A percentile compares a stretch with the other conserved stretches of the same genome.
phyloP scores from a whole-genome alignment of 30 jellyfish, hydroid and myxozoan species.

The Rhopilema esculentum region DNA sequence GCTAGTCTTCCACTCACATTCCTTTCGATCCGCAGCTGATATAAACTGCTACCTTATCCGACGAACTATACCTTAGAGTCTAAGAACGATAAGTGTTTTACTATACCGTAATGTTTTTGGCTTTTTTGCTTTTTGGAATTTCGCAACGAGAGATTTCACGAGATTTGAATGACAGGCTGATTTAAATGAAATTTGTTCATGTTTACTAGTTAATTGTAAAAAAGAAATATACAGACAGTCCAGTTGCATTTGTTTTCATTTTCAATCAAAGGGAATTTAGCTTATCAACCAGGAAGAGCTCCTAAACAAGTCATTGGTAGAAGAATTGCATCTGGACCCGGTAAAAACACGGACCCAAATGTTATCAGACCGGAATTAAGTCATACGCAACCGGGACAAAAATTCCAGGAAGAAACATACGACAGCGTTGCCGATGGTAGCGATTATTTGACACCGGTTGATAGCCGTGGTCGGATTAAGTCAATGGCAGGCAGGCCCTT shows the following conservation, averaged over 20 bases:
- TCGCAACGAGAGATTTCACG: too few relatives aligned
- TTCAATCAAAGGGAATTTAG: slow-evolving; percentile 29
- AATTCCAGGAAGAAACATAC: background rate
- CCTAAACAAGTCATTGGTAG: slow-evolving; percentile 51
- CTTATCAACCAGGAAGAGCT: slow-evolving; percentile 30
- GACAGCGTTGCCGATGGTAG: slow-evolving; percentile 16
- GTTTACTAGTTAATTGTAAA: background rate
- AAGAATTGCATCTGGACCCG: slow-evolving; percentile 58
- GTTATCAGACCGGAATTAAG: slow-evolving; percentile 19
- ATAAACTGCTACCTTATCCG: too few relatives aligned
- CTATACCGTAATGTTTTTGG: too few relatives aligned
- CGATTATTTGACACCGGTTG: slow-evolving; percentile 53
- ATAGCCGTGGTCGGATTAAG: slow-evolving; percentile 5
- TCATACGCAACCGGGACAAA: slow-evolving; percentile 44
- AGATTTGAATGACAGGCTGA: too few relatives aligned
- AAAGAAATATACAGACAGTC: background rate
- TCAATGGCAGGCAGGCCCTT: slow-evolving; percentile 59
- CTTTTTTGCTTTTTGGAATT: too few relatives aligned
- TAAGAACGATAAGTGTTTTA: too few relatives aligned
- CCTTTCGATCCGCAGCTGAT: too few relatives aligned
- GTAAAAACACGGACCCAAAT: slow-evolving; percentile 29
- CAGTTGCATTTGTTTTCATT: background rate
- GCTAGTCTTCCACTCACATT: too few relatives aligned
- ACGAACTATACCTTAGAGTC: too few relatives aligned
- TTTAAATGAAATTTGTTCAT: too few relatives aligned